Evolutionary conservation across 1,140 invertebrate species (phyloP).

Genomic region (Anagrus nilaparvatae): DNA sequence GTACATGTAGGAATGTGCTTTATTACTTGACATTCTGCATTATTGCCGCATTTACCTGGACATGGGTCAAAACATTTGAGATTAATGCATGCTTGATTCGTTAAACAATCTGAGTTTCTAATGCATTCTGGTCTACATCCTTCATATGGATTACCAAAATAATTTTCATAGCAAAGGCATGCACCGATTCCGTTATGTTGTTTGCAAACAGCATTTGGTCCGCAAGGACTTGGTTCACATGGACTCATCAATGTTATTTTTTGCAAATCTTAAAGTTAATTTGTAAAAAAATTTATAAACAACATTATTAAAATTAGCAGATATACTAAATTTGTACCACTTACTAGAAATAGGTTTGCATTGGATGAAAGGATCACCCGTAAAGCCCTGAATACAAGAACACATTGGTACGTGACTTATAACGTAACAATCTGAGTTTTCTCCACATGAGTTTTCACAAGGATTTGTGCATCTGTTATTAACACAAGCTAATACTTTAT

Average conservation of each 20-base stretch:
- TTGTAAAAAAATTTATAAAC: no score
- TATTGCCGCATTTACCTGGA: constrained; percentile 43
- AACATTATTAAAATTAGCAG: no score
- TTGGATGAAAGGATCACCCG: constrained; percentile 43
- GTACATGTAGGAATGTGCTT: constrained; percentile 42
- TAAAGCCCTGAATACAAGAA: constrained; percentile 41
- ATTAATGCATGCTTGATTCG: constrained; percentile 42
- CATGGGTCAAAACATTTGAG: constrained; percentile 47
- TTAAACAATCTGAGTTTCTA: constrained; percentile 42
- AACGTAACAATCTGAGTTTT: constrained; percentile 46
- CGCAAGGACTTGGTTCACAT: constrained; percentile 60
- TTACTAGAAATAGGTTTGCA: constrained; percentile 33
- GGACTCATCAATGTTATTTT: no score
- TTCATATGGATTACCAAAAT: constrained; percentile 63
- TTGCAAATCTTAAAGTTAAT: no score
- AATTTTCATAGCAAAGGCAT: constrained; percentile 54
- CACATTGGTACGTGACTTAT: constrained; percentile 50
- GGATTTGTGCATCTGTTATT: constrained; percentile 47
- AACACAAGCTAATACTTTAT: constrained; percentile 42
- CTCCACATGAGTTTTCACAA: constrained; percentile 46
- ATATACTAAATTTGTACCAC: background rate
- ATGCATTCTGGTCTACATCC: constrained; percentile 50
- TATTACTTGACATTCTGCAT: constrained; percentile 44
- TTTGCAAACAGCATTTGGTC: constrained; percentile 57
- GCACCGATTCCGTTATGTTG: constrained; percentile 55